Evolutionary conservation across 2,888 invertebrate species (phyloP).

Genomic region (Deilephila elpenor): DNA sequence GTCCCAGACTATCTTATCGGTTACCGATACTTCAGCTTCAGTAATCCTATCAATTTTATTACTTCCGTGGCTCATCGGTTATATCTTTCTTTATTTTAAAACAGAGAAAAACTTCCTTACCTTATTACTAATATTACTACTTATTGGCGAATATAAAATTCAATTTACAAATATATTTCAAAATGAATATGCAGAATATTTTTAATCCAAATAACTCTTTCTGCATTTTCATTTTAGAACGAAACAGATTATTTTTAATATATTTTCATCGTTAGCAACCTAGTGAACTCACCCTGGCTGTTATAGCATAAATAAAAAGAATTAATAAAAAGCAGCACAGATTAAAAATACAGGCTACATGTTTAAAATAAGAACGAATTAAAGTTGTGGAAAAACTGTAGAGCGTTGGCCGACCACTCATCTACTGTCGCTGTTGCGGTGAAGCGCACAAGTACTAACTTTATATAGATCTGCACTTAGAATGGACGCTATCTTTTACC

Average conservation of each 20-base stretch:
- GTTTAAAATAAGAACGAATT: neutral
- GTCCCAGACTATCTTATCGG: too few species aligned
- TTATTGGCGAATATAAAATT: too few species aligned
- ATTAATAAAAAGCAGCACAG: conserved; percentile 6
- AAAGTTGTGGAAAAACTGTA: conserved; percentile 6
- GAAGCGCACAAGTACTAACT: neutral
- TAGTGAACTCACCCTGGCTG: neutral
- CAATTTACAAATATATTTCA: too few species aligned
- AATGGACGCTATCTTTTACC: neutral
- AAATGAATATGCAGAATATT: too few species aligned
- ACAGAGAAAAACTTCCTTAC: too few species aligned
- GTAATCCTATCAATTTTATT: too few species aligned
- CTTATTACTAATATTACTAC: too few species aligned
- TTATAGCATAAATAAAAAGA: neutral
- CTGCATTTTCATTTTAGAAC: neutral
- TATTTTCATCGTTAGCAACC: neutral
- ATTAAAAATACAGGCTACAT: neutral
- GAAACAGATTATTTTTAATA: neutral
- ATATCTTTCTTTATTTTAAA: too few species aligned
- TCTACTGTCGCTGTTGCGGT: neutral
- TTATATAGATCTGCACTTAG: conserved; percentile 1
- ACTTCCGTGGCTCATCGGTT: too few species aligned
- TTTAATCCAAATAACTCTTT: too few species aligned
- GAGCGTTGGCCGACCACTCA: conserved; percentile 13
- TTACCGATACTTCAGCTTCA: too few species aligned